phyloP scores from a whole-genome alignment of 53 echinoderm and acorn worm species.

The Henricia sp. region DNA sequence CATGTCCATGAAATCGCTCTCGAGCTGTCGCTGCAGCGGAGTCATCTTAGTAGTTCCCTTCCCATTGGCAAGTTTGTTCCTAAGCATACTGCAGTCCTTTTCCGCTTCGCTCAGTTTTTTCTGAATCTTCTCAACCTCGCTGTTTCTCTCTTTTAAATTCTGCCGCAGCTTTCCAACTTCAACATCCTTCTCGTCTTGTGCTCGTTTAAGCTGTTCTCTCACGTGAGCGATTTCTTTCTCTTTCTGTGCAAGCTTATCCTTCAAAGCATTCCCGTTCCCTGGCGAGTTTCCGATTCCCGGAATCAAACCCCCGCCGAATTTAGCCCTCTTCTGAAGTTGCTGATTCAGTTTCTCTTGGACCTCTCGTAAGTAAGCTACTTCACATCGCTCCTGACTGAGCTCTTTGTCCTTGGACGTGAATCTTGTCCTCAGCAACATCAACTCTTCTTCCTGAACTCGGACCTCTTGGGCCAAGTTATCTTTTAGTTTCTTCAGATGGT shows the following conservation, averaged over 20 bases:
- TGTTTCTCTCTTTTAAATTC: constrained; percentile 69
- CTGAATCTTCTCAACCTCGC: constrained; percentile 74
- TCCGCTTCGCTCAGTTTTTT: constrained; percentile 70
- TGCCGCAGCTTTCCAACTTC: constrained; percentile 74
- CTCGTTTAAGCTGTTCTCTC: constrained; percentile 67
- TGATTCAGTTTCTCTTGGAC: constrained; percentile 86
- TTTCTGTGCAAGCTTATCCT: constrained; percentile 57
- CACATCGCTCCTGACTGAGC: constrained; percentile 92
- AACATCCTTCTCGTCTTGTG: constrained; percentile 74
- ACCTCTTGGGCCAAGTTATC: constrained; percentile 74
- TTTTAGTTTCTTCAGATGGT: constrained; percentile 66
- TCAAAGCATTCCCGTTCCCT: constrained; percentile 24
- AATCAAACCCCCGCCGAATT: constrained; percentile 36
- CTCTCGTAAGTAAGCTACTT: constrained; percentile 87
- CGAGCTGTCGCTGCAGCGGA: constrained; percentile 75
- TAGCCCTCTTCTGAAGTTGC: constrained; percentile 73
- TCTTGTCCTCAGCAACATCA: constrained; percentile 65
- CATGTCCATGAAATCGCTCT: constrained; percentile 81
- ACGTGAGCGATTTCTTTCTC: constrained; percentile 52
- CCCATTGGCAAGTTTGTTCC: constrained; percentile 57
- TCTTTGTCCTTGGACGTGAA: constrained; percentile 82
- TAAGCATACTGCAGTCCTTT: constrained; percentile 54
- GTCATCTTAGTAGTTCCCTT: constrained; percentile 56
- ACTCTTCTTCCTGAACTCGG: constrained; percentile 77
- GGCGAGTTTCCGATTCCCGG: constrained; percentile 21